These are phyloP conservation scores for Pelosia muscerda DNA, from an alignment of 2,888 invertebrate genomes.

Conservation along the genomic window DNA sequence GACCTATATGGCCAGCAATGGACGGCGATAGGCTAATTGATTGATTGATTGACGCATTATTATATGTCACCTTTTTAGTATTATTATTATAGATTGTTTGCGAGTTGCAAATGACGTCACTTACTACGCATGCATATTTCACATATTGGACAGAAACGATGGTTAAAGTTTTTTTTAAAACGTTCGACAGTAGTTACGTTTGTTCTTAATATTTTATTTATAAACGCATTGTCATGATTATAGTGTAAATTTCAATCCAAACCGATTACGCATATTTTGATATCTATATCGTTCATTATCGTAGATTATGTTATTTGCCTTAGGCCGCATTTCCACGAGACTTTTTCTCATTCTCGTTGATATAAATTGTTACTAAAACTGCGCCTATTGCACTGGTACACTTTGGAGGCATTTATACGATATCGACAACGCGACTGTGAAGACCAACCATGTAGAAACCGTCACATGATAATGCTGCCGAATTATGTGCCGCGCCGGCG, in stretches of 20 bases:
- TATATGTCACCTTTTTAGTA: not conserved
- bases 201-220: not conserved
- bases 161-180: not conserved
- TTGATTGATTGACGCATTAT: not conserved
- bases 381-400: too few species aligned
- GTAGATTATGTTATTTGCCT: not conserved
- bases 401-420: too few species aligned
- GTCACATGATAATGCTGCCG: too few species aligned
- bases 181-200: not conserved
- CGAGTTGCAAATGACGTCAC: not conserved
- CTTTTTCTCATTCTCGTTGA: too few species aligned
- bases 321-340: not conserved
- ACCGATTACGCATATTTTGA: not conserved
- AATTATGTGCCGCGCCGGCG: too few species aligned
- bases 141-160: not conserved
- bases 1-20: too few species aligned
- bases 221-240: slow-evolving; percentile 4
- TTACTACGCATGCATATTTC: too few species aligned
- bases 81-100: not conserved
- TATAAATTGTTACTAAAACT: too few species aligned
- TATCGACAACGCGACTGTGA: too few species aligned
- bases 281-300: slow-evolving; percentile 4
- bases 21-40: too few species aligned
- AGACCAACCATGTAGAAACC: too few species aligned
- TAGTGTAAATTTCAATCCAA: not conserved